Evolutionary conservation across 2,888 invertebrate genomes (phyloP), one percentile per base, ranked within the genome.

Genomic region (Eristalis intricaria): DNA sequence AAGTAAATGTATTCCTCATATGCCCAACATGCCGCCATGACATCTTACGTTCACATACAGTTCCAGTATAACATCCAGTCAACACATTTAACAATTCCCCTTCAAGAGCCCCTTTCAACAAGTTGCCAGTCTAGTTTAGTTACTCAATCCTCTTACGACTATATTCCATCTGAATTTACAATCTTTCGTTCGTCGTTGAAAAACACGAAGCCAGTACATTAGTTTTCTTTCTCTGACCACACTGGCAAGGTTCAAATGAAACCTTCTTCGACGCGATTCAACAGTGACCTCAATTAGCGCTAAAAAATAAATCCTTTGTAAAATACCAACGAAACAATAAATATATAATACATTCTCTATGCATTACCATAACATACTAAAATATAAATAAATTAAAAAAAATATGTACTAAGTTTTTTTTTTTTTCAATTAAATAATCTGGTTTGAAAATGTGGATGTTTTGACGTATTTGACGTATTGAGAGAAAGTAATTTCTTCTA

Each of bases 371-470:
- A 50, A 56, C 35, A 69, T n/a, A 66, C 15, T 50, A 84, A 66
- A 70, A 65, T 61, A 80, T 50, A 64, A 80, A 50, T 60, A 73
- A 80, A 60, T 58, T 63, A 50, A 64, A 69, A 69, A 70, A 40
- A n/a, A 38, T 2, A 76, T 70, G 77, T 58, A 60, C 26, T 60
- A 60, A 26, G 13, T 38, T 40, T 73, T 64, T 56, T 82, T 81
- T 84, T 32, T 32, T 32, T 1, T 5, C 1, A 5, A 32, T 85
- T 43, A 43, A 19, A 50, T 50, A 50, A 50, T 84, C 86, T 84
- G 80, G 88, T 89, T 89, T 88, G 78, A 85, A 87, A 87, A 89
- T 89, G 73, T 89, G 88, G 88, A 88, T 89, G 88, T 89, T 83
- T 89, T 89, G 82, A 74, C 89, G 88, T 89, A 89, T 85, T 87